Evolutionary conservation across 2,888 invertebrate genomes (phyloP).

Genomic region (Clostera curtula): DNA sequence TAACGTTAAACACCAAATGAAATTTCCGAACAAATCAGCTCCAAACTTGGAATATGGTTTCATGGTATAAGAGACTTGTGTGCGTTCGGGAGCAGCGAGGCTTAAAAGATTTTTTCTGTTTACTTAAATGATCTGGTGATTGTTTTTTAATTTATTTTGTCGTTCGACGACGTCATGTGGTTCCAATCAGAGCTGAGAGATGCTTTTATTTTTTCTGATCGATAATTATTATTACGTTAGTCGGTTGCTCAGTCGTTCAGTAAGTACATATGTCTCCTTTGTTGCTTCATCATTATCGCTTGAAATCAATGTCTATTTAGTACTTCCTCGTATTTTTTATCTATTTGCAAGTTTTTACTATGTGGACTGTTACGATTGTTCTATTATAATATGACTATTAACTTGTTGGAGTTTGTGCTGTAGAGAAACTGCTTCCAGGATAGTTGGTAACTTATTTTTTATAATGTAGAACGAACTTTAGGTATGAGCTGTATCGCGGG

Average conservation of each 20-base stretch:
- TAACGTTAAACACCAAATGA: constrained; percentile 40
- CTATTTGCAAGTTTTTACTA: background rate
- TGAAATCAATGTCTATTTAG: background rate
- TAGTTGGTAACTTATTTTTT: no score
- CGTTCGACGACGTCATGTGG: constrained; percentile 65
- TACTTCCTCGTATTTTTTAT: background rate
- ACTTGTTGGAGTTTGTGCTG: no score
- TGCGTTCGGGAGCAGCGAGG: constrained; percentile 60
- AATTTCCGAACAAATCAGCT: constrained; percentile 30
- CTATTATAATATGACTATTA: no score
- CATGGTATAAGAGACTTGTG: constrained; percentile 26
- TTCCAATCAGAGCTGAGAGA: constrained; percentile 60
- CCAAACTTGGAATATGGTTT: constrained; percentile 28
- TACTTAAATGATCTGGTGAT: constrained; percentile 71
- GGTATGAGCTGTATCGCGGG: no score
- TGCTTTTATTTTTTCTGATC: constrained; percentile 53
- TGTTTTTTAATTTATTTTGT: constrained; percentile 73
- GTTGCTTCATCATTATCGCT: constrained; percentile 3
- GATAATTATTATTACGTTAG: constrained; percentile 32
- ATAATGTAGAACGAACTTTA: no score
- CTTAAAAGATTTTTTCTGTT: constrained; percentile 65
- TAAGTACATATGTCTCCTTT: constrained; percentile 2
- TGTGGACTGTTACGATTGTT: no score
- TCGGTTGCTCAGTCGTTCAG: constrained; percentile 9
- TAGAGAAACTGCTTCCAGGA: no score